A percentile compares a stretch with the other conserved stretches of the same genome.
Conservation (phyloP, 2,797 vertebrate species). For the Microctenopoma steveboyesi region DNA sequence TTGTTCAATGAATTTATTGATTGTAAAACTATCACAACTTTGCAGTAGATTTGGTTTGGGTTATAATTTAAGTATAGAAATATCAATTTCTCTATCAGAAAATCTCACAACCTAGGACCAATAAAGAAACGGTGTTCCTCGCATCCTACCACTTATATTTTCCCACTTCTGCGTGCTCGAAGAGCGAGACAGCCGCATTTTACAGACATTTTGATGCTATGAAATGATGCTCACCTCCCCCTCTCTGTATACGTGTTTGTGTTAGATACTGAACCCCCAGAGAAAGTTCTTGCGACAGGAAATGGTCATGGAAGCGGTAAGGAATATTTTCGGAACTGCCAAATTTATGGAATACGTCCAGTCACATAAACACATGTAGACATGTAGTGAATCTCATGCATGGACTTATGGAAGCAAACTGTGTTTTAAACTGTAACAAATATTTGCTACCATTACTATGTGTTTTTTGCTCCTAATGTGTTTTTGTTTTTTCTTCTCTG, state of each 20-base stretch:
- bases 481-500: slow-evolving; percentile 8
- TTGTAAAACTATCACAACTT: too few species aligned
- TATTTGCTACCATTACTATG: background rate
- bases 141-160: background rate
- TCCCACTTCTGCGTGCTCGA: background rate
- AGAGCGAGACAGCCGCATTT: background rate
- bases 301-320: slow-evolving; percentile 97
- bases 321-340: slow-evolving; percentile 41
- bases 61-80: too few species aligned
- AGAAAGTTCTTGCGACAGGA: slow-evolving; percentile 97
- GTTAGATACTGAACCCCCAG: slow-evolving; percentile 93
- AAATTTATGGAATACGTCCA: background rate
- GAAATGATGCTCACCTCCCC: background rate
- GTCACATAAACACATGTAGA: too few species aligned
- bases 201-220: background rate
- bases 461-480: background rate
- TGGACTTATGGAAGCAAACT: background rate
- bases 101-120: background rate
- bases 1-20: too few species aligned
- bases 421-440: background rate
- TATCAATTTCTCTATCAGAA: background rate
- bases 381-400: too few species aligned
- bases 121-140: background rate
- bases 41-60: too few species aligned
- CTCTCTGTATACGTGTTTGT: slow-evolving; percentile 27